These are phyloP conservation scores for Cyanoramphus novaezelandiae DNA, from an alignment of 2,113 vertebrate species.

Conservation along the genomic window DNA sequence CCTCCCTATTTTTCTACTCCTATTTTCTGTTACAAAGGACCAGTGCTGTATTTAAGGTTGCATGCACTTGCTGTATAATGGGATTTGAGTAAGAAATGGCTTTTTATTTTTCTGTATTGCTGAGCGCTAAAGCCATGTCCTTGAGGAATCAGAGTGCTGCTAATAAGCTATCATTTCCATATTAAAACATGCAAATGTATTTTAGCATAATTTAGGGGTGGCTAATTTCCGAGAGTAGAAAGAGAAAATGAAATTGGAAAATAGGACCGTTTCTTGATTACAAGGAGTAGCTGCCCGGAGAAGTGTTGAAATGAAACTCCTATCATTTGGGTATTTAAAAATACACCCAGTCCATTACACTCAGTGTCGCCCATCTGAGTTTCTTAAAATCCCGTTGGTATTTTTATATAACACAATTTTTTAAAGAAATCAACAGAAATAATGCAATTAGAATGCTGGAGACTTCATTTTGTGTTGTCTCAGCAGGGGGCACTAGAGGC, in stretches of 20 bases:
- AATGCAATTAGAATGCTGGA: background rate
- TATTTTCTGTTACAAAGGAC: background rate
- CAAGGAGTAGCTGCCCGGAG: background rate
- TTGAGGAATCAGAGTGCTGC: background rate
- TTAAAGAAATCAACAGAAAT: background rate
- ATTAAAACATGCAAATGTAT: background rate
- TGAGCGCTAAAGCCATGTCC: background rate
- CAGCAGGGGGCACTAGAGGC: constrained; percentile 20
- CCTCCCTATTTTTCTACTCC: background rate
- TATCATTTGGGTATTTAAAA: background rate
- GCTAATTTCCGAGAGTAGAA: background rate
- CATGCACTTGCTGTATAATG: background rate
- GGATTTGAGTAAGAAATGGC: background rate
- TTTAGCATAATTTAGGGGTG: background rate
- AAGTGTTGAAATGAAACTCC: background rate
- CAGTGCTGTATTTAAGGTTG: background rate
- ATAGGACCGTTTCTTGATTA: background rate
- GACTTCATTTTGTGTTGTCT: background rate
- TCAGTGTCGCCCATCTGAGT: background rate
- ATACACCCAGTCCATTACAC: background rate
- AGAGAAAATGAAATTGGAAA: background rate
- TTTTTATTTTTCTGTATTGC: background rate
- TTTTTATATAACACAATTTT: background rate
- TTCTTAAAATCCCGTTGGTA: background rate
- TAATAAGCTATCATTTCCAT: background rate